Evolutionary conservation across 2,888 invertebrate species (phyloP).

Genomic region (Sesia bembeciformis): DNA sequence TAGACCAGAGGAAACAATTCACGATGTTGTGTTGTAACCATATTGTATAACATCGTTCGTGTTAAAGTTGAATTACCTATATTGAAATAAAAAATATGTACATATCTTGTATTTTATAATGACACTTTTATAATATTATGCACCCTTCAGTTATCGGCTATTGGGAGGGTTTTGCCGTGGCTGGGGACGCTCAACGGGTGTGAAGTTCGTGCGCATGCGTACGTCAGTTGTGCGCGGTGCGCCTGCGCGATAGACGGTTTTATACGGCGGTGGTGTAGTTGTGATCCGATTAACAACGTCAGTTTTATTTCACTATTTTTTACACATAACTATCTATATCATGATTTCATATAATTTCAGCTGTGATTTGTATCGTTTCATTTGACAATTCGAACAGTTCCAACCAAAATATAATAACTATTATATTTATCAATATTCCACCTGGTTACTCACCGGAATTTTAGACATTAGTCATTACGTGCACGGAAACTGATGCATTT

Average conservation of each 20-base stretch:
- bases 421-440: neutral
- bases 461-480: constrained; percentile 23
- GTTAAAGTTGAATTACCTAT: no score
- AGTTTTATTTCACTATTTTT: constrained; percentile 45
- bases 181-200: constrained; percentile 28
- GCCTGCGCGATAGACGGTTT: constrained; percentile 70
- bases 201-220: constrained; percentile 64
- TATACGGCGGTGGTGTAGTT: constrained; percentile 71
- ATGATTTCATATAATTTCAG: constrained; percentile 3
- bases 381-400: constrained; percentile 20
- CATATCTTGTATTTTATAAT: no score
- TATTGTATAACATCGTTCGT: no score
- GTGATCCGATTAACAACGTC: constrained; percentile 74
- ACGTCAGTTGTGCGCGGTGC: constrained; percentile 70
- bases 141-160: neutral
- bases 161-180: neutral
- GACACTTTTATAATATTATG: neutral
- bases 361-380: constrained; percentile 37
- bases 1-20: no score
- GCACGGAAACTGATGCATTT: constrained; percentile 18
- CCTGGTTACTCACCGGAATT: constrained; percentile 19
- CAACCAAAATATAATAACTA: constrained; percentile 3
- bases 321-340: constrained; percentile 14
- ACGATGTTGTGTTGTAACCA: no score
- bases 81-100: no score